A percentile compares a stretch with the other conserved stretches of the same genome.
phyloP scores from a whole-genome alignment of 2,888 invertebrate species.

The Caenorhabditis sp. region DNA sequence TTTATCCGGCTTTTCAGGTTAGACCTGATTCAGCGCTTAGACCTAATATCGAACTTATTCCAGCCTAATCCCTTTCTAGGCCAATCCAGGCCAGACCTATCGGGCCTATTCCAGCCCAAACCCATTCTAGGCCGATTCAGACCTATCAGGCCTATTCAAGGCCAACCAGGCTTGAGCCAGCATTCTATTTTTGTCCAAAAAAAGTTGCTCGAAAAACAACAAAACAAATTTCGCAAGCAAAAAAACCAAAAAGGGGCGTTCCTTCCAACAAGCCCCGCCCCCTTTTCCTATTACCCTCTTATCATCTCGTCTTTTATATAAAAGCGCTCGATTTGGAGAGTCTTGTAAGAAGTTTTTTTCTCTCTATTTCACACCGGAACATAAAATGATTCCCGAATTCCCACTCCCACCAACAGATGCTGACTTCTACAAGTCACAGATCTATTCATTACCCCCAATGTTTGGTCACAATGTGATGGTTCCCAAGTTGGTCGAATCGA shows the following conservation, averaged over 20 bases:
- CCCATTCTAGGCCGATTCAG: too few relatives aligned
- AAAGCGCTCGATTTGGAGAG: neutral
- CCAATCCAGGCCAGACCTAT: too few relatives aligned
- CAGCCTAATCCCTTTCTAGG: too few relatives aligned
- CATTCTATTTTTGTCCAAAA: neutral
- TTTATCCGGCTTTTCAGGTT: too few relatives aligned
- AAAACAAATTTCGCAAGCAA: neutral
- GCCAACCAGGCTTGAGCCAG: too few relatives aligned
- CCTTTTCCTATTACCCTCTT: conserved; percentile 18
- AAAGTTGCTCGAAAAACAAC: neutral
- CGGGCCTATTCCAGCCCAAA: too few relatives aligned
- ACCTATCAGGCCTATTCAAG: too few relatives aligned
- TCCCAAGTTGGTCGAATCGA: conserved; percentile 24
- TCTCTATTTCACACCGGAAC: neutral
- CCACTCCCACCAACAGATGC: conserved; percentile 51
- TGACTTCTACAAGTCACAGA: conserved; percentile 50
- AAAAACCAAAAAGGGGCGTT: neutral
- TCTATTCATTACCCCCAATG: conserved; percentile 41
- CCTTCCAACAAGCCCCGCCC: neutral
- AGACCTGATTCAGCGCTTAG: too few relatives aligned
- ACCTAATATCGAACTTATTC: too few relatives aligned
- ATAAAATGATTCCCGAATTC: conserved; percentile 51
- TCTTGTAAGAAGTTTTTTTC: conserved; percentile 1
- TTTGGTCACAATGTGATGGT: conserved; percentile 24
- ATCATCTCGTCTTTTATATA: conserved; percentile 19